Evolutionary conservation across 2,113 vertebrate species (phyloP), one percentile per base, ranked within the genome.

Genomic region (Callospermophilus lateralis): DNA sequence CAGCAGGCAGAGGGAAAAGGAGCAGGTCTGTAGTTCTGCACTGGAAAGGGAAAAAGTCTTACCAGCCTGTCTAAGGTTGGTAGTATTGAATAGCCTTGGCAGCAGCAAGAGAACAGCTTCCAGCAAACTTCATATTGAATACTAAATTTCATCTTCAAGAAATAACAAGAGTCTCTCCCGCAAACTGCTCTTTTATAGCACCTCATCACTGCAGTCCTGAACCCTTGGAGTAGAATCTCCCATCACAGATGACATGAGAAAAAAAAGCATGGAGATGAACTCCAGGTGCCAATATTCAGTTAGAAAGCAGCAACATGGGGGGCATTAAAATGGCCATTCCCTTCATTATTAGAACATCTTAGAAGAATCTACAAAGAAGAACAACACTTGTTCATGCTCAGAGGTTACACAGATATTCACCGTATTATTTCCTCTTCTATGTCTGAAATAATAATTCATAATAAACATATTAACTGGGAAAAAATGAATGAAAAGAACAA

Each of bases 401-500:
- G 28, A 74, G 13, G 19, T 22, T 51, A 20, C 6, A 74, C 1
- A 32, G 34, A 28, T 53, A 9, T 81, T 84, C 37, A 61, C 22
- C 53, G 6, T 79, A 53, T 86, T 61, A 78, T 48, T 79, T 15
- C 45, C 70, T 90, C 67, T 90, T 88, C 42, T 61, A 42, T 42
- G 15, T 83, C 53, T 90, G 94, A 79, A 95, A 81, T 61, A 53
- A 63, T 13, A 89, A 95, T 42, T 77, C 84, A 77, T 6, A 48
- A 34, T 72, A 88, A 93, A 70, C 28, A 51, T 32, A 89, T 94
- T 86, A 90, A 84, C 10, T 77, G 5, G 37, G 11, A n/a, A 30
- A n/a, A n/a, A 53, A 81, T 67, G 34, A 79, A n/a, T 61, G 80
- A 83, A 65, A 86, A 63, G 12, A 73, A 95, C 51, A 96, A 95